phyloP scores from a whole-genome alignment of 2,797 vertebrate genomes.

The Girardinus metallicus region DNA sequence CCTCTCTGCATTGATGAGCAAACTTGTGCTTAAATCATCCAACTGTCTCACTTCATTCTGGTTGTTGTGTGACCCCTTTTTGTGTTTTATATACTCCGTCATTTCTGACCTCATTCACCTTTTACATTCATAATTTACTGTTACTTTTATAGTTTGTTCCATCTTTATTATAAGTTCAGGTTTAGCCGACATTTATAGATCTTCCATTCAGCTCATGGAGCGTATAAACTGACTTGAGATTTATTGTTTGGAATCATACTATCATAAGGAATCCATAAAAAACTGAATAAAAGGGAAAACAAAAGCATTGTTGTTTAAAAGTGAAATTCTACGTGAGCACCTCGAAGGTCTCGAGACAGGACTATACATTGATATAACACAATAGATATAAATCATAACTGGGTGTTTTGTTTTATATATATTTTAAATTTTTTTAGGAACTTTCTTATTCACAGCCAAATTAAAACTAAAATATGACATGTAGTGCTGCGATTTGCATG shows the following conservation, averaged over 20 bases:
- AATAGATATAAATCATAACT: neutral
- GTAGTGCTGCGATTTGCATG: neutral
- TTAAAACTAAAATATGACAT: neutral
- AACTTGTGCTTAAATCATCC: neutral
- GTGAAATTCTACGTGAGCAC: neutral
- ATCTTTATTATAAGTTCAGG: slow-evolving; percentile 5
- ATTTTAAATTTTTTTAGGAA: neutral
- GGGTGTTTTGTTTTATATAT: neutral
- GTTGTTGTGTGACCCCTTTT: neutral
- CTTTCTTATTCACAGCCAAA: neutral
- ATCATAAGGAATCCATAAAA: neutral
- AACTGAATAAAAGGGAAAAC: neutral
- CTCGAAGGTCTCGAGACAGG: neutral
- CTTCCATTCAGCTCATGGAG: neutral
- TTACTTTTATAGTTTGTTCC: slow-evolving; percentile 3
- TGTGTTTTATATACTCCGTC: slow-evolving; percentile 1
- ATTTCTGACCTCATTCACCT: slow-evolving; percentile 20
- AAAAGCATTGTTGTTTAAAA: neutral
- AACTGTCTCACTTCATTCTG: slow-evolving; percentile 12
- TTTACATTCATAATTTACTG: slow-evolving; percentile 11
- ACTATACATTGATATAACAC: neutral
- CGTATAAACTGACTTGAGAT: neutral
- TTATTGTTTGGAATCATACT: slow-evolving; percentile 9
- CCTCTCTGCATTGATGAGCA: neutral
- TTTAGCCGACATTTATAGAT: slow-evolving; percentile 10